Conservation (phyloP, 2,888 invertebrate species). For the Calephelis perditalis region DNA sequence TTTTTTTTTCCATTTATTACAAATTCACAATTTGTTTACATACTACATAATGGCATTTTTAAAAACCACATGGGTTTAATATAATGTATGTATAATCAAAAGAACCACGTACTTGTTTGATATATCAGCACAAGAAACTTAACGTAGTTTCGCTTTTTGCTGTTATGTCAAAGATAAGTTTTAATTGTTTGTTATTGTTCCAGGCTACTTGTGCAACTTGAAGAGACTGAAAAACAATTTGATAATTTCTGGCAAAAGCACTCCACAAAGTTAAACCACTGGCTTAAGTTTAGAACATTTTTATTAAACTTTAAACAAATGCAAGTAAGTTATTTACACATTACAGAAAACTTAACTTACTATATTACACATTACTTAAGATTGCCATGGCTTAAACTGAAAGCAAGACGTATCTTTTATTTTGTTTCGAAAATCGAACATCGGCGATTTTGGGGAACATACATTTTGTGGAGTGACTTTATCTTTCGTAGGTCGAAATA, state of each 20-base stretch:
- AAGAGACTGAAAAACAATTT: conserved; percentile 96
- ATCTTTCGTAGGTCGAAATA: conserved; percentile 60
- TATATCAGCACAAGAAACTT: too few relatives aligned
- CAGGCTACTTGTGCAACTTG: conserved; percentile 93
- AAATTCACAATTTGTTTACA: too few relatives aligned
- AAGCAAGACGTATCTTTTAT: conserved; percentile 47
- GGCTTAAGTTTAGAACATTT: conserved; percentile 93
- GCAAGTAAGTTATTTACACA: conserved; percentile 74
- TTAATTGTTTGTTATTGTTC: conserved; percentile 40
- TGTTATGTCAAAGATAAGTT: neutral
- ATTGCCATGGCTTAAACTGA: conserved; percentile 55
- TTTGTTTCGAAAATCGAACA: conserved; percentile 61
- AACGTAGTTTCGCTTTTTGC: neutral
- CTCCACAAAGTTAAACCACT: conserved; percentile 92
- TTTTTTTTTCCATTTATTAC: too few relatives aligned
- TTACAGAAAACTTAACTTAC: conserved; percentile 7
- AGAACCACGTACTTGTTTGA: too few relatives aligned
- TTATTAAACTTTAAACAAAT: conserved; percentile 96
- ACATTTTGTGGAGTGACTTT: conserved; percentile 44
- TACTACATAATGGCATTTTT: too few relatives aligned
- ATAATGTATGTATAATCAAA: too few relatives aligned
- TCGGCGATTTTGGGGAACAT: conserved; percentile 61
- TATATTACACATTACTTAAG: conserved; percentile 33
- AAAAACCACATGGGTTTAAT: too few relatives aligned
- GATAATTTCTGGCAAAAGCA: conserved; percentile 97